Evolutionary conservation across 2,797 vertebrate species (phyloP), one percentile per base, ranked within the genome.

Genomic region (Gobio occitaniae): DNA sequence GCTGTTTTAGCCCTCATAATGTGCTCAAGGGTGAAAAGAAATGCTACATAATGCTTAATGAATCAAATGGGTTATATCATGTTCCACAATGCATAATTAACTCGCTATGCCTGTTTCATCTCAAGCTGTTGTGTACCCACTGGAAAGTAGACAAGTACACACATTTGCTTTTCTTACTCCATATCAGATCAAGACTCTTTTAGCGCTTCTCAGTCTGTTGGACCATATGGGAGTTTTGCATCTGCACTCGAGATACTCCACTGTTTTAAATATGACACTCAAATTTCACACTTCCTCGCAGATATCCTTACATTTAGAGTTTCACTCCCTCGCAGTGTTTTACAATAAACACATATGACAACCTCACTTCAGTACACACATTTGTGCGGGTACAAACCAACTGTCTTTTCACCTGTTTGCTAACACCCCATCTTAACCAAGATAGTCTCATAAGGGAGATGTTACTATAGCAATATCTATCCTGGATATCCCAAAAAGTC

Each of bases 61-160:
- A 90, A 88, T 88, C 84, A 87, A 87, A 88, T 86, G 87, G 87
- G 86, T 87, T 84, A 86, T 88, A 86, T 90, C 89, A 85, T 87
- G 87, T 90, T 88, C 84, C 89, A 70, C 86, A 74, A 90, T 90
- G 89, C 89, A 90, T 90, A 90, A 90, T 90, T 90, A 90, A 90
- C 87, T 85, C n/a, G 75, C 82, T 86, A 75, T 88, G 80, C 72
- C 69, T 88, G 85, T 88, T 88, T 88, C 86, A 80, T 88, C 78
- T 84, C 86, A 84, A 87, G 84, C 78, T 71, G 84, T 74, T 86
- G 86, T 84, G 65, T 71, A 66, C 25, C 65, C 63, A 72, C 80
- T 75, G 77, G 72, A 84, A 78, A 71, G 70, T 41, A 52, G 66
- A 66, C 68, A 41, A 71, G 75, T 32, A 52, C 61, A 66, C 68